Evolutionary conservation across 2,888 invertebrate species (phyloP), one percentile per base, ranked within the genome.

Genomic region (Dynastes grantii): DNA sequence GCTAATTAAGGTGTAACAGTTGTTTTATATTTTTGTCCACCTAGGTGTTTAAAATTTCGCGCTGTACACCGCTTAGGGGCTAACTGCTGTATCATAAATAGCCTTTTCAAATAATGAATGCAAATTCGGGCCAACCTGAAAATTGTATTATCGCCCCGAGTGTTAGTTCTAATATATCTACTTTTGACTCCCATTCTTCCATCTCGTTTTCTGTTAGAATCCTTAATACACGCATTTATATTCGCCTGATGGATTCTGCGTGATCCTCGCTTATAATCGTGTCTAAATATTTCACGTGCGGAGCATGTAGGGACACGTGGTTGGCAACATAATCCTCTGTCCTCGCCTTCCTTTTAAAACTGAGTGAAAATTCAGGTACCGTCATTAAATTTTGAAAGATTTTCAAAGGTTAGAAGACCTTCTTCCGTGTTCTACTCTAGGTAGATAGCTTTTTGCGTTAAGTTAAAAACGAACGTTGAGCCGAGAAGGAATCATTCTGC

Each of bases 351-450:
- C 73, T 32, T 71, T 71, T 61, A 75, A 75, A 61, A 61, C 61
- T 40, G 61, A 61, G 45, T n/a, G 73, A 75, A 75, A 75, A 75
- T 75, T 75, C 45, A 45, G 27, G 61, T 45, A 37, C 45, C 45
- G 73, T 49, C 73, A 75, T 75, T 75, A 75, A 75, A 75, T 75
- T 75, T 75, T 75, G 73, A 75, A 75, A 37, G 58, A 75, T 75
- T 45, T 45, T 45, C 9, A 45, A 37, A 40, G 73, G 40, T 75
- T 61, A 29, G 68, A 51, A 49, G 51, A 68, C 58, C 27, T 58
- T 49, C 61, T 61, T 61, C n/a, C 73, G 27, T 45, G 45, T 75
- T 75, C 45, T 27, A 40, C 22, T 40, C 37, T 22, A 11, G 22
- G 40, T 51, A 68, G 40, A n/a, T 61, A 32, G 45, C 16, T 45